Evolutionary conservation across 1,140 invertebrate genomes (phyloP).

Genomic region (Drosophila kohkoa): DNA sequence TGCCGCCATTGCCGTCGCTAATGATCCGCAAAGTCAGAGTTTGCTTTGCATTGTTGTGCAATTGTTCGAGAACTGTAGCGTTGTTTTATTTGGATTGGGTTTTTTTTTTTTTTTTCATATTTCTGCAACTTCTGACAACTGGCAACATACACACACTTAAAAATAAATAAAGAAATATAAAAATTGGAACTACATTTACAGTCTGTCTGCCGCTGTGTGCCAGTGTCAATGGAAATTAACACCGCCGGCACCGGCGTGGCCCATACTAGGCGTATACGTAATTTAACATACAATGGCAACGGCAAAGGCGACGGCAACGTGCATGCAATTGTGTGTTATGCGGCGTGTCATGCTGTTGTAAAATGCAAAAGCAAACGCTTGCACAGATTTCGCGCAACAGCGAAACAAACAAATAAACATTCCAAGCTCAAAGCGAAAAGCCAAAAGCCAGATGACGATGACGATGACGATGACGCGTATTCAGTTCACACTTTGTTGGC

Average conservation of each 20-base stretch:
- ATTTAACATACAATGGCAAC: slow-evolving; percentile 75
- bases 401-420: slow-evolving; percentile 40
- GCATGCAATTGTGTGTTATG: slow-evolving; percentile 68
- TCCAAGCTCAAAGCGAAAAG: slow-evolving; percentile 24
- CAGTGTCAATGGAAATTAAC: slow-evolving; percentile 82
- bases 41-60: slow-evolving; percentile 64
- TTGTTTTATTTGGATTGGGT: slow-evolving; percentile 29
- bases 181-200: slow-evolving; percentile 34
- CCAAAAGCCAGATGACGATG: slow-evolving; percentile 41
- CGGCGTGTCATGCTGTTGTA: slow-evolving; percentile 61
- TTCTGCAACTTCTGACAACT: slow-evolving; percentile 61
- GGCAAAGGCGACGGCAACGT: slow-evolving; percentile 25
- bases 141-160: slow-evolving; percentile 49
- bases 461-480: slow-evolving; percentile 61
- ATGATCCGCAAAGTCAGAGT: slow-evolving; percentile 57
- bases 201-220: slow-evolving; percentile 26
- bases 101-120: slow-evolving; percentile 61
- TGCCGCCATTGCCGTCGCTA: slow-evolving; percentile 56
- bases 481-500: slow-evolving; percentile 47
- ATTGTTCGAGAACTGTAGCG: slow-evolving; percentile 60
- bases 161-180: slow-evolving; percentile 71
- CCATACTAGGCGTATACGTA: slow-evolving; percentile 75
- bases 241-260: slow-evolving; percentile 61
- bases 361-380: slow-evolving; percentile 51
- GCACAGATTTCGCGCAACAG: slow-evolving; percentile 67